Percentiles rank a stretch among this genome's conserved stretches.
Conservation (phyloP, 2,113 vertebrate genomes). For the Candoia aspera region DNA sequence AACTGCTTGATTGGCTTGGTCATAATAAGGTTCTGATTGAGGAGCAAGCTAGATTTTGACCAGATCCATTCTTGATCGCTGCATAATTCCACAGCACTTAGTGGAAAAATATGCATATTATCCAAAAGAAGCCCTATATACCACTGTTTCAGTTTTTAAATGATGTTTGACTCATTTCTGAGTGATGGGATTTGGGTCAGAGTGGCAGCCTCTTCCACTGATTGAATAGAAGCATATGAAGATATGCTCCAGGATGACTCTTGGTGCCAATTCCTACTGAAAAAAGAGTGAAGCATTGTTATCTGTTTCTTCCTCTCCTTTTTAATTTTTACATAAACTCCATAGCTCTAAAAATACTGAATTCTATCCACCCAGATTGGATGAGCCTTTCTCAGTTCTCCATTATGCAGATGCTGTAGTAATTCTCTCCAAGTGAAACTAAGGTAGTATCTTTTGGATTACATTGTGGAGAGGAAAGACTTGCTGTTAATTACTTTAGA, state of each 20-base stretch:
- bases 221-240: neutral
- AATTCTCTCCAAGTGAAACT: neutral
- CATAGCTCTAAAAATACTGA: neutral
- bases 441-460: neutral
- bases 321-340: neutral
- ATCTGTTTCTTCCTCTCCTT: neutral
- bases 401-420: neutral
- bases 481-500: neutral
- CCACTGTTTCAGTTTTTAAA: neutral
- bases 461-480: neutral
- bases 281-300: neutral
- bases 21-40: neutral
- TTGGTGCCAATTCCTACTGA: neutral
- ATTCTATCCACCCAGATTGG: neutral
- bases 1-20: neutral
- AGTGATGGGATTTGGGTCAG: neutral
- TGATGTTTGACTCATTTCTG: neutral
- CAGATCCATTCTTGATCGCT: neutral
- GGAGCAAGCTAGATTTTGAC: neutral
- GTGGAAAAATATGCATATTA: neutral
- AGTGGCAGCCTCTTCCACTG: neutral
- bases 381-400: neutral
- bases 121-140: neutral
- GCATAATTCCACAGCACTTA: neutral
- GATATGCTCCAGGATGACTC: neutral